Conservation (phyloP, 2,888 invertebrate genomes). For the Resseliella maxima region DNA sequence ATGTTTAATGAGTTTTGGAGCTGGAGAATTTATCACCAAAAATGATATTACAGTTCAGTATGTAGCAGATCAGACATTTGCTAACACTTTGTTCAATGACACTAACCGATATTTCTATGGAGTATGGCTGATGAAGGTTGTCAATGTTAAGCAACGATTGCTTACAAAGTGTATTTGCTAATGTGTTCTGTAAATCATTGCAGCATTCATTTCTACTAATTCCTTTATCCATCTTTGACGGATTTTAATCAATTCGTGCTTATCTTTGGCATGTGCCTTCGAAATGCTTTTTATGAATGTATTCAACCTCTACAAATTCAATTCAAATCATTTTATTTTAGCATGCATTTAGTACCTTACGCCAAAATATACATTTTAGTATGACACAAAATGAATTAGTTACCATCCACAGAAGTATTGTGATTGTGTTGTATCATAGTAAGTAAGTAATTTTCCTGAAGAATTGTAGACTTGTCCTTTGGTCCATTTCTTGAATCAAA, state of each 20-base stretch:
- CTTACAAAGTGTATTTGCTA: neutral
- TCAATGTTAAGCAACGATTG: neutral
- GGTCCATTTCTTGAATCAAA: no score
- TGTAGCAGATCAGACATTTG: neutral
- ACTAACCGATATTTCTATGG: neutral
- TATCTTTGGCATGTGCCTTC: slow-evolving; percentile 1
- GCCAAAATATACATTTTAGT: neutral
- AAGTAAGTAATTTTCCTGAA: no score
- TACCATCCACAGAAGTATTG: neutral
- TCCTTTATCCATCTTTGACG: neutral
- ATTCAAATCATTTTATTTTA: no score
- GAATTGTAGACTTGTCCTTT: no score
- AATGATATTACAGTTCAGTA: slow-evolving; percentile 7
- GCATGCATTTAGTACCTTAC: neutral
- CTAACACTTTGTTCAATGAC: neutral
- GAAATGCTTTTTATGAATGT: neutral
- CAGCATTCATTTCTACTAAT: neutral
- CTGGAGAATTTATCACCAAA: slow-evolving; percentile 45
- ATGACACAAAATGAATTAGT: neutral
- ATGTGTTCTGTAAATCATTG: neutral
- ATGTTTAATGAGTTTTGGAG: slow-evolving; percentile 30
- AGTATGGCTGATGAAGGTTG: neutral
- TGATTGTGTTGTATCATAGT: neutral
- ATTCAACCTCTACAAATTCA: neutral
- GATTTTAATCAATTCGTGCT: slow-evolving; percentile 43